A percentile compares a stretch with the other conserved stretches of the same genome.
phyloP scores from a whole-genome alignment of 2,797 vertebrate species.

The Rhinoraja longicauda region DNA sequence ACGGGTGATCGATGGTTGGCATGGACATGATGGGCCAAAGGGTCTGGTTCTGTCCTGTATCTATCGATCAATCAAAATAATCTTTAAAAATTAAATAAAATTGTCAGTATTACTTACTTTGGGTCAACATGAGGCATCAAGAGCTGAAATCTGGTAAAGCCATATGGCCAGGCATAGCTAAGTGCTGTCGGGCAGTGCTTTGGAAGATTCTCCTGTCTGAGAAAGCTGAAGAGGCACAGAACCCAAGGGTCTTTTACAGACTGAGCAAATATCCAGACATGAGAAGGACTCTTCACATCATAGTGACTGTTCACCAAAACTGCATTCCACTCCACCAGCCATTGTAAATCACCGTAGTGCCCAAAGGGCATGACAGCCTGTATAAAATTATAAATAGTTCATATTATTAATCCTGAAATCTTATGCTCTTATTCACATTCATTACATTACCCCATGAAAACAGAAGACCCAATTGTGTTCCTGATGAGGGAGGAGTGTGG shows the following conservation, averaged over 20 bases:
- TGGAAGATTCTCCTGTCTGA: slow-evolving; percentile 90
- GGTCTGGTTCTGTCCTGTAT: too few species aligned
- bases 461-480: not conserved
- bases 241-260: slow-evolving; percentile 96
- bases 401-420: not conserved
- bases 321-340: slow-evolving; percentile 95
- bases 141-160: slow-evolving; percentile 87
- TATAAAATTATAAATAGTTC: not conserved
- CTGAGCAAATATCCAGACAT: slow-evolving; percentile 97
- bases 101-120: slow-evolving; percentile 67
- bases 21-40: too few species aligned
- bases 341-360: slow-evolving; percentile 91
- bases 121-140: slow-evolving; percentile 93
- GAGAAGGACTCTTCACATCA: slow-evolving; percentile 94
- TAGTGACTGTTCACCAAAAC: slow-evolving; percentile 92
- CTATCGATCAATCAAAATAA: too few species aligned
- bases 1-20: too few species aligned
- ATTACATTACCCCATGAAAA: not conserved
- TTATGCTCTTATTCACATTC: not conserved
- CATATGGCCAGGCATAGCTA: slow-evolving; percentile 95
- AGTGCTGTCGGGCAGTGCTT: slow-evolving; percentile 91
- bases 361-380: slow-evolving; percentile 80
- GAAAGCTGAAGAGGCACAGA: slow-evolving; percentile 94
- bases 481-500: not conserved
- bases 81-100: not conserved